Percentiles rank a stretch among this genome's conserved stretches.
Conservation (phyloP, 1,140 invertebrate genomes). For the Hypothenemus hampei region DNA sequence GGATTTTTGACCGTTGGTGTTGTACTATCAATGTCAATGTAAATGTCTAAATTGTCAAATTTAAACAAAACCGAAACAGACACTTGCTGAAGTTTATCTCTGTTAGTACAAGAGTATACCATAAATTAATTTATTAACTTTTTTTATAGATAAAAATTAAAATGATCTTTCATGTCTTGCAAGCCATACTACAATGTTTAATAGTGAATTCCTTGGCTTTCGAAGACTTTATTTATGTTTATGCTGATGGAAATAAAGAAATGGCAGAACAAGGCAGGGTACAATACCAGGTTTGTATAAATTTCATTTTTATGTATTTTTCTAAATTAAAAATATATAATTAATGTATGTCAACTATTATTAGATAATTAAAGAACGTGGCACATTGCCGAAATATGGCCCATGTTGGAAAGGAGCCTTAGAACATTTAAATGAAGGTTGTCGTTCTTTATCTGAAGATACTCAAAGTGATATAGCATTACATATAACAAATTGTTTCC, state of each 20-base stretch:
- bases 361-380: constrained; percentile 40
- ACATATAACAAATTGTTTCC: constrained; percentile 62
- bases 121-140: not conserved
- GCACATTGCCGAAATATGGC: constrained; percentile 52
- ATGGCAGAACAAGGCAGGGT: constrained; percentile 38
- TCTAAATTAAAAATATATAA: not conserved
- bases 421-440: constrained; percentile 50
- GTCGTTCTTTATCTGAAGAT: constrained; percentile 55
- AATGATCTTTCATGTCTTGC: constrained; percentile 1
- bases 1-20: no score
- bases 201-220: constrained; percentile 20
- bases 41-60: not conserved
- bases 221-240: constrained; percentile 24
- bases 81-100: not conserved
- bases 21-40: not conserved
- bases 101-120: constrained; percentile 8
- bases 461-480: constrained; percentile 58
- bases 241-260: constrained; percentile 28
- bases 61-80: not conserved
- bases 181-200: constrained; percentile 3
- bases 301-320: not conserved
- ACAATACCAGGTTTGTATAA: constrained; percentile 39
- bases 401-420: constrained; percentile 59
- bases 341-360: constrained; percentile 4
- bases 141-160: not conserved